Percentiles rank a stretch among this genome's conserved stretches.
Evolutionary conservation across 2,797 vertebrate species (phyloP).

Genomic region (Periophthalmus magnuspinnatus): DNA sequence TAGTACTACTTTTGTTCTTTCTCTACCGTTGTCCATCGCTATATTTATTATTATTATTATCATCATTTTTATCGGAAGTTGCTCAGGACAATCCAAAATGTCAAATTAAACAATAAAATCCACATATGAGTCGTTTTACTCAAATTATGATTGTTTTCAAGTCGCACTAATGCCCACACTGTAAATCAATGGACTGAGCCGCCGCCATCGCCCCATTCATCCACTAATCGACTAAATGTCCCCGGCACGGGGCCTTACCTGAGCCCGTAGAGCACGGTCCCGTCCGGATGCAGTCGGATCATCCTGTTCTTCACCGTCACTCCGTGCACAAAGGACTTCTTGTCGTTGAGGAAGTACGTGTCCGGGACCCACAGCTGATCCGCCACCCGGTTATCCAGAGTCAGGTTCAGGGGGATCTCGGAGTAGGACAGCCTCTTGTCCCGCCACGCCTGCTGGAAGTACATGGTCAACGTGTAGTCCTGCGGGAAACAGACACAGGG

Average conservation of each 20-base stretch:
- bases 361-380: conserved; percentile 99
- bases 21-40: too few species aligned
- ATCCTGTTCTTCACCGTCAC: conserved; percentile 98
- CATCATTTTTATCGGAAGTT: too few species aligned
- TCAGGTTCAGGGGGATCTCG: conserved; percentile 96
- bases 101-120: too few species aligned
- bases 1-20: too few species aligned
- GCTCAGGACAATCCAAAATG: too few species aligned
- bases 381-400: conserved; percentile 96
- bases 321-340: conserved; percentile 98
- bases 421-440: conserved; percentile 97
- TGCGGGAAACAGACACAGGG: conserved; percentile 51
- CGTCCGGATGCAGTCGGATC: conserved; percentile 97
- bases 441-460: conserved; percentile 98
- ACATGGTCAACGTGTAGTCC: conserved; percentile 99
- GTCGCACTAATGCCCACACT: too few species aligned
- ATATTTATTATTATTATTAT: too few species aligned
- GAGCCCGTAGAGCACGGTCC: conserved; percentile 93
- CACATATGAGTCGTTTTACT: too few species aligned
- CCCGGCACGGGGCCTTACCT: conserved; percentile 78
- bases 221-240: too few species aligned
- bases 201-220: too few species aligned
- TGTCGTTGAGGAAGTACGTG: conserved; percentile 98
- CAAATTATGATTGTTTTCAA: too few species aligned
- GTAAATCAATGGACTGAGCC: too few species aligned